A percentile compares a stretch with the other conserved stretches of the same genome.
These are phyloP conservation scores for Psammodynastes pulverulentus DNA, from an alignment of 2,113 vertebrate species.

Conservation along the genomic window DNA sequence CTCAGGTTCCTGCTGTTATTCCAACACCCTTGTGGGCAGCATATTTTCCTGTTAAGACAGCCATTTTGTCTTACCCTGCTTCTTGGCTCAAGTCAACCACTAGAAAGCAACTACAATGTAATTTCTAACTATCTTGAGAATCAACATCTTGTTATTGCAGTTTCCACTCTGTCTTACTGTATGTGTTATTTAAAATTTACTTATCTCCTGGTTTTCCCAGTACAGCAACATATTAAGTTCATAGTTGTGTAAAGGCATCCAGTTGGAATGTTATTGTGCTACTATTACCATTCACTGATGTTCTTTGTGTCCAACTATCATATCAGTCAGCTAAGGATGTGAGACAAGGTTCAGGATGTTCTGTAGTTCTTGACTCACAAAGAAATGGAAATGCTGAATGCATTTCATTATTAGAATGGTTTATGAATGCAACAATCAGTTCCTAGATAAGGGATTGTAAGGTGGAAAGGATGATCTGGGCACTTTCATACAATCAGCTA, in stretches of 20 bases:
- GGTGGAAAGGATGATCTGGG: background rate
- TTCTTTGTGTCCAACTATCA: background rate
- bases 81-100: background rate
- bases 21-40: background rate
- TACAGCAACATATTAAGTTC: background rate
- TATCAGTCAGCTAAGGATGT: background rate
- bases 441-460: background rate
- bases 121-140: background rate
- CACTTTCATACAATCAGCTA: background rate
- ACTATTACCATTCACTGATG: background rate
- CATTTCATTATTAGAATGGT: background rate
- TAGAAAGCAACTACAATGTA: background rate
- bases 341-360: background rate
- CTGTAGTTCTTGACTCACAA: background rate
- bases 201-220: background rate
- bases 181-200: background rate
- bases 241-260: background rate
- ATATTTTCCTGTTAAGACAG: background rate
- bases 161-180: background rate
- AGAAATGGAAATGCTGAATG: background rate
- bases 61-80: background rate
- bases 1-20: background rate
- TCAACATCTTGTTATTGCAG: background rate
- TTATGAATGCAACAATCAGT: background rate
- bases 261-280: background rate